Percentiles rank a stretch among this genome's conserved stretches.
These are phyloP conservation scores for Halictus quadricinctus DNA, from an alignment of 2,888 invertebrate genomes.

Conservation along the genomic window DNA sequence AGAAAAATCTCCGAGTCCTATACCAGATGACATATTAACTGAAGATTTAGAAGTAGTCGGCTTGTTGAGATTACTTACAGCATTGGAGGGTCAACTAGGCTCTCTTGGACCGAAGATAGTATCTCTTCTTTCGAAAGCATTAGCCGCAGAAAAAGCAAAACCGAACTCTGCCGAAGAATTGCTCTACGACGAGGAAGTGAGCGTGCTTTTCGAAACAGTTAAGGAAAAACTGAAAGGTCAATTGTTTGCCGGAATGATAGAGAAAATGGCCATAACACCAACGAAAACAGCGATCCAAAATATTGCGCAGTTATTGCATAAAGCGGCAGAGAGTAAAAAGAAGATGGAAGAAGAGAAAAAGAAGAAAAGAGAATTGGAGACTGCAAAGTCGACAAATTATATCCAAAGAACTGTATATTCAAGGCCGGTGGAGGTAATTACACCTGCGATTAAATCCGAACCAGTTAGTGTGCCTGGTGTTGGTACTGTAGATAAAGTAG, in stretches of 20 bases:
- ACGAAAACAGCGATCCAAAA: slow-evolving; percentile 90
- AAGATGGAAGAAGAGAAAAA: slow-evolving; percentile 81
- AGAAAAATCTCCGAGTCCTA: slow-evolving; percentile 74
- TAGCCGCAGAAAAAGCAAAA: slow-evolving; percentile 89
- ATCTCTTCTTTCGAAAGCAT: slow-evolving; percentile 89
- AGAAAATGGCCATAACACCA: slow-evolving; percentile 86
- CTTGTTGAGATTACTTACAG: slow-evolving; percentile 89
- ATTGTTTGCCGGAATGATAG: slow-evolving; percentile 88
- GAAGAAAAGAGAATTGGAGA: slow-evolving; percentile 75
- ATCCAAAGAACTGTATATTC: slow-evolving; percentile 70
- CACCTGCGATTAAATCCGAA: slow-evolving; percentile 77
- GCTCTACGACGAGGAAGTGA: slow-evolving; percentile 88
- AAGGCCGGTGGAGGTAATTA: slow-evolving; percentile 65
- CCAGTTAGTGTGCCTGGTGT: slow-evolving; percentile 87
- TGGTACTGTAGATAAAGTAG: slow-evolving; percentile 90
- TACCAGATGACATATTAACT: slow-evolving; percentile 73
- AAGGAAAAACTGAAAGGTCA: slow-evolving; percentile 94
- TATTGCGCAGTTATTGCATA: slow-evolving; percentile 89
- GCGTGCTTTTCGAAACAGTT: slow-evolving; percentile 91
- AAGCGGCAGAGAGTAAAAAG: slow-evolving; percentile 84
- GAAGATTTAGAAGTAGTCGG: slow-evolving; percentile 81
- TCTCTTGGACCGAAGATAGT: slow-evolving; percentile 92
- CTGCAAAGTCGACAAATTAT: slow-evolving; percentile 69
- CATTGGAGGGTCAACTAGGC: slow-evolving; percentile 92
- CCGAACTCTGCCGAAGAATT: slow-evolving; percentile 90